phyloP scores from a whole-genome alignment of 2,113 vertebrate genomes.

The Copsychus sechellarum region DNA sequence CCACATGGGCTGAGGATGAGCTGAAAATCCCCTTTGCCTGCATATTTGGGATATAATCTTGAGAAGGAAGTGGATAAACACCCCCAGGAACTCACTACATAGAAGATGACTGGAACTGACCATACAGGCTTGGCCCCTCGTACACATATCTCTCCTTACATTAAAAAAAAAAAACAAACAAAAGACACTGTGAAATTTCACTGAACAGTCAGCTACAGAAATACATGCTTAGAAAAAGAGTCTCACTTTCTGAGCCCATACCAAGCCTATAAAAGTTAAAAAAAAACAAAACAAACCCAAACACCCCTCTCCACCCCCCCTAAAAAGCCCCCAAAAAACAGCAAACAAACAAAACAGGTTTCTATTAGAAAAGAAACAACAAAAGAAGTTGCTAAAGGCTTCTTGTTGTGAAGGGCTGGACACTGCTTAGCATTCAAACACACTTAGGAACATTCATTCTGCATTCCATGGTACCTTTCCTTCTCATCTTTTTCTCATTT shows the following conservation, averaged over 20 bases:
- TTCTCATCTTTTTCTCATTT: neutral
- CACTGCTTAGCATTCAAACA: neutral
- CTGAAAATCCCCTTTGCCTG: neutral
- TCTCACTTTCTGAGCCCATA: neutral
- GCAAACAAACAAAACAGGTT: neutral
- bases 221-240: neutral
- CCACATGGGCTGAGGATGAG: neutral
- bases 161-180: neutral
- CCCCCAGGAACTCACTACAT: neutral
- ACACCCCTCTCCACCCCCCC: no score
- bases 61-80: neutral
- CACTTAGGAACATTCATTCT: neutral
- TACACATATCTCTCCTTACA: neutral
- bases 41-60: neutral
- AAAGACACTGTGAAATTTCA: neutral
- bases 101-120: neutral
- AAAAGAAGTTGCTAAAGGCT: neutral
- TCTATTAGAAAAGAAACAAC: neutral
- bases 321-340: no score
- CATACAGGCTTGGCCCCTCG: neutral
- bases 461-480: neutral
- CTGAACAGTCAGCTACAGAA: neutral
- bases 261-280: neutral
- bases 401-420: neutral
- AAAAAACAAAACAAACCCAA: neutral